Conservation (phyloP, 2,113 vertebrate species). For the Balaeniceps rex region DNA sequence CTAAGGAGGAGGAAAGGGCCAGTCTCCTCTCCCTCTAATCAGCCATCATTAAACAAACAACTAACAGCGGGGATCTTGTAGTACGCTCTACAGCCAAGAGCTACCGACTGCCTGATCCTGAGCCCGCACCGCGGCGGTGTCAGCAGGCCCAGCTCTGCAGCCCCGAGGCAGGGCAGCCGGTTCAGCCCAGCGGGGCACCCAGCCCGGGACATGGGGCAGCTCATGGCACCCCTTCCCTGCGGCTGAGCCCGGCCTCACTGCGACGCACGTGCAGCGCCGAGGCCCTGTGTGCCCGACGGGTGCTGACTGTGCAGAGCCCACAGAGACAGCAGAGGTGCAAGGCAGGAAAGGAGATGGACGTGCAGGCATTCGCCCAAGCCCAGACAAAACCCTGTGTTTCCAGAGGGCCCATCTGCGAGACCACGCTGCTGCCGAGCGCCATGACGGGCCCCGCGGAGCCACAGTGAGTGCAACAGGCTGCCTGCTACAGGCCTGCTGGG, state of each 20-base stretch:
- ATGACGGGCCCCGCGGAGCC: background rate
- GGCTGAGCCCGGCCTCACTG: too few relatives aligned
- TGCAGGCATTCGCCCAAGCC: too few relatives aligned
- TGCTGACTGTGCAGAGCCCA: background rate
- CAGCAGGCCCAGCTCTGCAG: background rate
- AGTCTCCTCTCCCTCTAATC: background rate
- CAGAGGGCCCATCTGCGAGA: background rate
- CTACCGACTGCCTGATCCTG: background rate
- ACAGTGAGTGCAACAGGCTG: background rate
- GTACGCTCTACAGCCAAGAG: background rate
- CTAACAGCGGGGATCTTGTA: background rate
- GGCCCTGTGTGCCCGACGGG: background rate
- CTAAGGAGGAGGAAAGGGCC: background rate
- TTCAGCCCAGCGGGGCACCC: background rate
- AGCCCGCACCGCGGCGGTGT: rapidly evolving
- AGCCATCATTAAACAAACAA: background rate
- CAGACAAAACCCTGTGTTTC: background rate
- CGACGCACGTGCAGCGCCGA: rapidly evolving
- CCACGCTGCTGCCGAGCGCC: rapidly evolving
- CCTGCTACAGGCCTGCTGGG: background rate
- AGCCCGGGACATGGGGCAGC: background rate
- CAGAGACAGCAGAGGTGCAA: background rate
- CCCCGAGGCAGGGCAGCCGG: background rate
- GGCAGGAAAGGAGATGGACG: background rate
- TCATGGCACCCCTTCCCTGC: background rate